These are phyloP conservation scores for Elachura formosa DNA, from an alignment of 2,113 vertebrate genomes.

Conservation along the genomic window DNA sequence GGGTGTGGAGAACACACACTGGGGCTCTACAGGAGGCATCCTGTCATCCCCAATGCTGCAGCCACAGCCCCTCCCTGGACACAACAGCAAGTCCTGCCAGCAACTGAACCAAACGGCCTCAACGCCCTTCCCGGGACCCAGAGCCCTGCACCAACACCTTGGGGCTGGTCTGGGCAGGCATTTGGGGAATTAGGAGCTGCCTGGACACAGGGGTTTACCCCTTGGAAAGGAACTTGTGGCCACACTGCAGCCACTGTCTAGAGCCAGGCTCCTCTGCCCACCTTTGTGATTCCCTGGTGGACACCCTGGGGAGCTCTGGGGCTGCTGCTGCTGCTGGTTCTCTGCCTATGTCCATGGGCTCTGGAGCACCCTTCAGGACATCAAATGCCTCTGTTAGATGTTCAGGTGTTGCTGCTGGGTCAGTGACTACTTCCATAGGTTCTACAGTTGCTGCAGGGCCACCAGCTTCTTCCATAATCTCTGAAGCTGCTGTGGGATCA, in stretches of 20 bases:
- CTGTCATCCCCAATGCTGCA: rapidly evolving
- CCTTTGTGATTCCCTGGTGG: neutral
- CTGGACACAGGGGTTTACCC: neutral
- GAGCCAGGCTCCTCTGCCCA: neutral
- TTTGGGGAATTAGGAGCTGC: neutral
- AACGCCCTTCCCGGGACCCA: neutral
- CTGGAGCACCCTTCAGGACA: neutral
- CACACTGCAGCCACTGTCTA: neutral
- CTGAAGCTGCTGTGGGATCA: neutral
- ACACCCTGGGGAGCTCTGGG: neutral
- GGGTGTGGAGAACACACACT: neutral
- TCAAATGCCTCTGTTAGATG: neutral
- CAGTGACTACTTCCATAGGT: neutral
- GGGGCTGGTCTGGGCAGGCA: neutral
- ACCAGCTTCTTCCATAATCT: neutral
- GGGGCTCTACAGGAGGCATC: too few species aligned
- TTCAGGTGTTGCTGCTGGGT: neutral
- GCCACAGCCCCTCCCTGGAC: neutral
- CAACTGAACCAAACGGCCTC: neutral
- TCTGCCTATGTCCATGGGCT: neutral
- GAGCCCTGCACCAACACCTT: neutral
- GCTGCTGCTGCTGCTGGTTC: neutral
- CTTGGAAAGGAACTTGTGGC: neutral
- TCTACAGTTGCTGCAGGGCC: neutral
- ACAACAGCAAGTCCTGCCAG: neutral